Conservation (phyloP, 2,888 invertebrate genomes). For the Mythimna ferrago region DNA sequence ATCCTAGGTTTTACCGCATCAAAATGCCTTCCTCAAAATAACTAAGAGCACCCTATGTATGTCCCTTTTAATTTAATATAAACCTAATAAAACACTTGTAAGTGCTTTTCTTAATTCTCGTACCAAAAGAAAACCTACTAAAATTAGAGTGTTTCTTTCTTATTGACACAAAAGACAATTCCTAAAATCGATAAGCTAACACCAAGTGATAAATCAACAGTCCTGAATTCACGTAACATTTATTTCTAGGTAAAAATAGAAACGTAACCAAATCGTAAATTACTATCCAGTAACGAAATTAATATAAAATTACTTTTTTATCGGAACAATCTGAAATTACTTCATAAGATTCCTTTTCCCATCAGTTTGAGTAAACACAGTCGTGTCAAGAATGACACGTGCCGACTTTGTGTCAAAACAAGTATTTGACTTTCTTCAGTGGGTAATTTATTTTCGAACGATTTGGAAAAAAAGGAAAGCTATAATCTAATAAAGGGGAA, state of each 20-base stretch:
- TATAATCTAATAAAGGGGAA: constrained; percentile 59
- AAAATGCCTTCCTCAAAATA: neutral
- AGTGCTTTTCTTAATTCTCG: neutral
- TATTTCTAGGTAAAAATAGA: constrained; percentile 15
- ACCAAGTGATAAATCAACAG: constrained; percentile 2
- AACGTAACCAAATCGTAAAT: constrained; percentile 34
- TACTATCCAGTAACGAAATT: constrained; percentile 13
- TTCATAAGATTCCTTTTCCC: constrained; percentile 17
- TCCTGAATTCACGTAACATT: neutral
- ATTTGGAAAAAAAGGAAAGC: constrained; percentile 44
- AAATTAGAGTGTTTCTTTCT: neutral
- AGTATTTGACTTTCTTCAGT: constrained; percentile 55
- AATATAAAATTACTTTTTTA: constrained; percentile 25
- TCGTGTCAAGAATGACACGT: constrained; percentile 37
- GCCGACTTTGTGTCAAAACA: constrained; percentile 54
- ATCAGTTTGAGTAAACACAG: constrained; percentile 29
- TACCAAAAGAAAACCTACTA: neutral
- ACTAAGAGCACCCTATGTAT: too few relatives aligned
- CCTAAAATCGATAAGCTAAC: neutral
- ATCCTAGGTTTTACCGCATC: too few relatives aligned
- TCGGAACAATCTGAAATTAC: constrained; percentile 28
- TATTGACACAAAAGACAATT: neutral
- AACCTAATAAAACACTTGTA: neutral
- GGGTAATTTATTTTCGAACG: constrained; percentile 58
- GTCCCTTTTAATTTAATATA: neutral